A percentile compares a stretch with the other conserved stretches of the same genome.
phyloP scores from a whole-genome alignment of 2,888 invertebrate species.

The Exocentrus adspersus region DNA sequence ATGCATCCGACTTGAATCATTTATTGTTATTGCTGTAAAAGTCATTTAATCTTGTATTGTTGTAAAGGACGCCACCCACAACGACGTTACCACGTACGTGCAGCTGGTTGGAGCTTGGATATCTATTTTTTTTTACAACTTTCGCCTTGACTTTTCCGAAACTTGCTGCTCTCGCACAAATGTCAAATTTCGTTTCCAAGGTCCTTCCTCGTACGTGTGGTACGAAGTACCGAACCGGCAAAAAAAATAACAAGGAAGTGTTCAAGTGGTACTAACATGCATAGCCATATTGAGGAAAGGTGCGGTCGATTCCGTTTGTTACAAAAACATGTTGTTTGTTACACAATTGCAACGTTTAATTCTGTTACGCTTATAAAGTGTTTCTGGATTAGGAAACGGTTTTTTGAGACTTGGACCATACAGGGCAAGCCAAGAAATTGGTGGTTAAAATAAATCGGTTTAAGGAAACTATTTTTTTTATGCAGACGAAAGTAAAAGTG shows the following conservation, averaged over 20 bases:
- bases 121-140: too few species aligned
- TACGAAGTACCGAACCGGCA: neutral
- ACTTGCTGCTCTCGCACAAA: neutral
- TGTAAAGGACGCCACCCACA: too few species aligned
- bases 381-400: neutral
- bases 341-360: slow-evolving; percentile 2
- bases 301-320: slow-evolving; percentile 3
- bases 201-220: slow-evolving; percentile 13
- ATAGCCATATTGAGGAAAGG: slow-evolving; percentile 14
- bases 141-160: slow-evolving; percentile 7
- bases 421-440: too few species aligned
- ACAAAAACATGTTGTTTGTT: slow-evolving; percentile 17
- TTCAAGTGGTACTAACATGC: neutral
- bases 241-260: slow-evolving; percentile 3
- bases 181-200: neutral
- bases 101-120: too few species aligned
- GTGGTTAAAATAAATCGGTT: too few species aligned
- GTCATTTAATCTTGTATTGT: too few species aligned
- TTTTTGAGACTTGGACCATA: too few species aligned
- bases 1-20: too few species aligned
- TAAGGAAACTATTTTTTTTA: too few species aligned
- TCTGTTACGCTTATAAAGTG: neutral
- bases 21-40: too few species aligned
- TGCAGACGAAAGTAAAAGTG: too few species aligned
- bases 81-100: too few species aligned